Percentiles rank a stretch among this genome's conserved stretches.
phyloP scores from a whole-genome alignment of 2,797 vertebrate genomes.

The Muscicapa striata region DNA sequence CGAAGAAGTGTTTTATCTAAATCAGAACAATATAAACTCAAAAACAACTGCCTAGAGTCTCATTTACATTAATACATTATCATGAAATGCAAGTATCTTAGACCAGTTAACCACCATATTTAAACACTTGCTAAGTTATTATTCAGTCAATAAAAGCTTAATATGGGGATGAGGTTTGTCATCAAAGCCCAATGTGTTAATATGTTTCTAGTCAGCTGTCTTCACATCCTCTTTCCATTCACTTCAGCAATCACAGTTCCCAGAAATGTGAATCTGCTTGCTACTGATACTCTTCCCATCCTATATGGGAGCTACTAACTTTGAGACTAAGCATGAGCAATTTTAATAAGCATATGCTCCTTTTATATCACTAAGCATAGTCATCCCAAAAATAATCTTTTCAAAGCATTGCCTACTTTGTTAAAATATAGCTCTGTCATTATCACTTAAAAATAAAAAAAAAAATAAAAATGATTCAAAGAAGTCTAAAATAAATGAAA shows the following conservation, averaged over 20 bases:
- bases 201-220: background rate
- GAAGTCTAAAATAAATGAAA: background rate
- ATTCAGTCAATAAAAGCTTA: background rate
- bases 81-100: background rate
- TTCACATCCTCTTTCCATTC: background rate
- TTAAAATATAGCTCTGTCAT: background rate
- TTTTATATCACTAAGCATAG: background rate
- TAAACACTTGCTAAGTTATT: background rate
- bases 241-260: background rate
- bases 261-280: background rate
- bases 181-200: background rate
- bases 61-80: background rate
- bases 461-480: background rate
- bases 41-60: background rate
- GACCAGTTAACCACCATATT: background rate
- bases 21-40: background rate
- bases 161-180: accelerated
- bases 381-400: background rate
- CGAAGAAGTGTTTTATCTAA: background rate
- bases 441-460: background rate
- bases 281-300: background rate
- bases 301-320: background rate
- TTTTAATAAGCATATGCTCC: background rate
- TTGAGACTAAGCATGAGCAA: background rate
- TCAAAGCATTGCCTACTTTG: background rate